These are phyloP conservation scores for Rhopilema esculentum DNA, from an alignment of 30 jellyfish, hydroid and myxozoan genomes.

Conservation along the genomic window DNA sequence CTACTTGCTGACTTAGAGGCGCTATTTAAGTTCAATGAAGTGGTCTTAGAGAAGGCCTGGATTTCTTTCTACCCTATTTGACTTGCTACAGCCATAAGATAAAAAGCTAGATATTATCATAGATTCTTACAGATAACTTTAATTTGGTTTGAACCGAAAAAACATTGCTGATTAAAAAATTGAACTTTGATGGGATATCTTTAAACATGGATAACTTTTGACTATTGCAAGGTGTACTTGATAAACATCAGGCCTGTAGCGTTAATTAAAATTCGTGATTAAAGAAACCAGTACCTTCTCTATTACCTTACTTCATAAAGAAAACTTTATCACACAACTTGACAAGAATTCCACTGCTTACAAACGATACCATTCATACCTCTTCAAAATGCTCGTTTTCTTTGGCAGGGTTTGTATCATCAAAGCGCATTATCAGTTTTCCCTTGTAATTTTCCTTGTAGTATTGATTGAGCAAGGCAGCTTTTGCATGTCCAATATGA, in stretches of 20 bases:
- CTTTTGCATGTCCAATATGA: slow-evolving; percentile 99
- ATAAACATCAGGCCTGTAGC: too few relatives aligned
- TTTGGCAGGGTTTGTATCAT: slow-evolving; percentile 98
- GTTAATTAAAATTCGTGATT: too few relatives aligned
- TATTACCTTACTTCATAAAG: not conserved
- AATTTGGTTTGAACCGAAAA: too few relatives aligned
- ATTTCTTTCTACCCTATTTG: not conserved
- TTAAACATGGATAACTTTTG: too few relatives aligned
- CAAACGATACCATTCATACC: slow-evolving; percentile 55
- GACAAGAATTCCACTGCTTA: not conserved
- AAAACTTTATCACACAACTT: not conserved
- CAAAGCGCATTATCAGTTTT: slow-evolving; percentile 94
- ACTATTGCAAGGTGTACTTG: too few relatives aligned
- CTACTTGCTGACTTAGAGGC: not conserved
- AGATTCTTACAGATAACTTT: too few relatives aligned
- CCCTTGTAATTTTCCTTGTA: slow-evolving; percentile 93
- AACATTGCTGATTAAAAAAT: too few relatives aligned
- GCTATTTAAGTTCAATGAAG: not conserved
- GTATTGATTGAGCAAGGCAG: slow-evolving; percentile 96
- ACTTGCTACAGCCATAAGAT: not conserved
- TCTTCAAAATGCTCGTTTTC: slow-evolving; percentile 95
- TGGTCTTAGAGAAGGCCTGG: not conserved
- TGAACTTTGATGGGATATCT: too few relatives aligned
- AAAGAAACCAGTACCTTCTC: not conserved
- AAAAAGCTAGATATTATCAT: too few relatives aligned